Evolutionary conservation across 2,113 vertebrate genomes (phyloP).

Genomic region (Dasypus novemcinctus): DNA sequence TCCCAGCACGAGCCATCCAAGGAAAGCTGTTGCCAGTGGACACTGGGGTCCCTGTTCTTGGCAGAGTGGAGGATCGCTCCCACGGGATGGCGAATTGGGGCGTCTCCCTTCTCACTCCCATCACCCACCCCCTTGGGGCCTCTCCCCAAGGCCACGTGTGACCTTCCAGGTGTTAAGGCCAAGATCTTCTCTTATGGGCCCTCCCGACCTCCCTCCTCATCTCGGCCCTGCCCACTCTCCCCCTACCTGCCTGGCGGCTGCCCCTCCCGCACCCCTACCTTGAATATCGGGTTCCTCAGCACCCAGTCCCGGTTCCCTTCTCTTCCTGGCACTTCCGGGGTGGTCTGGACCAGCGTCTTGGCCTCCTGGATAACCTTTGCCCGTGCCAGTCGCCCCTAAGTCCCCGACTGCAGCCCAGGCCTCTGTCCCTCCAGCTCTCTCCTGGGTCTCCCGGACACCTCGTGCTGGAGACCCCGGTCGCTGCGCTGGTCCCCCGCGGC

Average conservation of each 20-base stretch:
- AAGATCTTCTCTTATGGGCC: background rate
- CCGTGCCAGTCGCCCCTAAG: background rate
- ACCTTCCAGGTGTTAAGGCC: background rate
- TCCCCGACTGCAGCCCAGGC: background rate
- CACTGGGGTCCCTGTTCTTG: background rate
- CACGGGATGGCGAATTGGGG: background rate
- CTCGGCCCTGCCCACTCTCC: fast-evolving
- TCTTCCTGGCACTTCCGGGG: background rate
- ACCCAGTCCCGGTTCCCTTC: background rate
- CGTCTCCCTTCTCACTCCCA: background rate
- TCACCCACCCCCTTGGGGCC: background rate
- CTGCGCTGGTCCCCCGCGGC: background rate
- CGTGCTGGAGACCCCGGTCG: background rate
- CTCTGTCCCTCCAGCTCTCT: background rate
- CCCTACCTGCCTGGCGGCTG: background rate
- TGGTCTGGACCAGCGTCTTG: background rate
- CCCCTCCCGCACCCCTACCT: background rate
- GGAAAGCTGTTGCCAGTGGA: background rate
- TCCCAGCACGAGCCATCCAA: background rate
- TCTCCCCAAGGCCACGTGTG: too few relatives aligned
- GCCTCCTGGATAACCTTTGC: background rate
- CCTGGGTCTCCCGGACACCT: background rate
- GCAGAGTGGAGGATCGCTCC: background rate
- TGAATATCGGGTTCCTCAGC: background rate
- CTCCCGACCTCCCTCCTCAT: background rate